These are phyloP conservation scores for human DNA, from an alignment of 2,113 vertebrate species.

Conservation along the genomic window DNA sequence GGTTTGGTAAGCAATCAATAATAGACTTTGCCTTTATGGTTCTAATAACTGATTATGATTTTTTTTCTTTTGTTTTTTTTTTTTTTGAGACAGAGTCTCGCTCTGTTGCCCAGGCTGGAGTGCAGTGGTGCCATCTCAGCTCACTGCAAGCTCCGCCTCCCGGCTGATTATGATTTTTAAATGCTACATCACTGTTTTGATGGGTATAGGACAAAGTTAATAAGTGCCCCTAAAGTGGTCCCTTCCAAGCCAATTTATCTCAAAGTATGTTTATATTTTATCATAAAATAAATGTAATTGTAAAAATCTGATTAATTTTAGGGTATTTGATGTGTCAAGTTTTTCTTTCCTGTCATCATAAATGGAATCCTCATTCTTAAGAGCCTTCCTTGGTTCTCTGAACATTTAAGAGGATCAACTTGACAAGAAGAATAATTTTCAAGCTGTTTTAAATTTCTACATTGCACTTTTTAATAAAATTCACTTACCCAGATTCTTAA, in stretches of 20 bases:
- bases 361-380: not conserved
- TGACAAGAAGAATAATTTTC: constrained; percentile 1
- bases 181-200: not conserved
- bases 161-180: not conserved
- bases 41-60: not conserved
- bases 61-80: too few species aligned
- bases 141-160: too few species aligned
- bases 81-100: too few species aligned
- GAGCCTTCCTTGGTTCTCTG: not conserved
- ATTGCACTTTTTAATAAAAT: not conserved
- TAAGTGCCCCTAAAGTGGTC: not conserved
- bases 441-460: not conserved
- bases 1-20: not conserved
- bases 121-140: too few species aligned
- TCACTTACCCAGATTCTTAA: not conserved
- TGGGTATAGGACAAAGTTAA: not conserved
- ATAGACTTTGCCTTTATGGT: not conserved
- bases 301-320: constrained; percentile 18
- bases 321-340: not conserved
- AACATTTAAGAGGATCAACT: not conserved
- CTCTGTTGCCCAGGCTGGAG: too few species aligned
- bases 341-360: not conserved
- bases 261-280: not conserved
- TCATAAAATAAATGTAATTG: not conserved
- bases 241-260: not conserved